These are phyloP conservation scores for Molorchus minor DNA, from an alignment of 2,888 invertebrate species.

Conservation along the genomic window DNA sequence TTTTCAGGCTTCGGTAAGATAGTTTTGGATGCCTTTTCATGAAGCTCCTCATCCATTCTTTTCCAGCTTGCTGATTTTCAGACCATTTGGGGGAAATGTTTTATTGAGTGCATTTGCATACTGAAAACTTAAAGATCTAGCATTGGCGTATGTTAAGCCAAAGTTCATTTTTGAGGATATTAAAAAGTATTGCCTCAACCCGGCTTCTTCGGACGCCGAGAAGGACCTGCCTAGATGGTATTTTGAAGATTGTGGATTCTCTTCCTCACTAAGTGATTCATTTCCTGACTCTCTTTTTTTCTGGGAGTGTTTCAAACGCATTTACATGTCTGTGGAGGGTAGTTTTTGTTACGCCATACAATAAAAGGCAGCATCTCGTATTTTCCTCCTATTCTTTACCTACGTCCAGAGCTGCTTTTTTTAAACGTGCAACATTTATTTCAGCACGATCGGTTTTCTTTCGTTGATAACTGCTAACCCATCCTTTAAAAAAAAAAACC, in stretches of 20 bases:
- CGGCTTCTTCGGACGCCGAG: not conserved
- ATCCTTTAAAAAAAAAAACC: too few species aligned
- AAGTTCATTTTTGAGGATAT: not conserved
- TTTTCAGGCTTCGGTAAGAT: slow-evolving; percentile 30
- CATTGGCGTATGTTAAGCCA: not conserved
- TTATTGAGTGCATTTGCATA: slow-evolving; percentile 8
- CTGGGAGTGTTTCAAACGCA: too few species aligned
- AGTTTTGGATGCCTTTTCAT: slow-evolving; percentile 16
- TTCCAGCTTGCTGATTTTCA: not conserved
- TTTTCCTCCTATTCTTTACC: too few species aligned
- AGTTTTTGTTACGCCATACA: not conserved
- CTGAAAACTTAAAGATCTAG: not conserved
- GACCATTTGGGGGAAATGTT: slow-evolving; percentile 4
- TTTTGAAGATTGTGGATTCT: too few species aligned
- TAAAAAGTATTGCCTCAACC: not conserved
- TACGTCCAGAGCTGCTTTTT: slow-evolving; percentile 16
- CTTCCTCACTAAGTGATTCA: too few species aligned
- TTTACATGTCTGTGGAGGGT: too few species aligned
- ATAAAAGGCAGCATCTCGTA: slow-evolving; percentile 19
- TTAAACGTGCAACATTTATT: slow-evolving; percentile 8
- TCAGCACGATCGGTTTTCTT: slow-evolving; percentile 1
- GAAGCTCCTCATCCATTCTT: slow-evolving; percentile 14
- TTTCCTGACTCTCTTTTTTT: too few species aligned
- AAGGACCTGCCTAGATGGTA: slow-evolving; percentile 1
- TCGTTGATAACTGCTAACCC: not conserved